Evolutionary conservation across 2,113 vertebrate genomes (phyloP), one percentile per base, ranked within the genome.

Genomic region (Gavialis gangeticus): DNA sequence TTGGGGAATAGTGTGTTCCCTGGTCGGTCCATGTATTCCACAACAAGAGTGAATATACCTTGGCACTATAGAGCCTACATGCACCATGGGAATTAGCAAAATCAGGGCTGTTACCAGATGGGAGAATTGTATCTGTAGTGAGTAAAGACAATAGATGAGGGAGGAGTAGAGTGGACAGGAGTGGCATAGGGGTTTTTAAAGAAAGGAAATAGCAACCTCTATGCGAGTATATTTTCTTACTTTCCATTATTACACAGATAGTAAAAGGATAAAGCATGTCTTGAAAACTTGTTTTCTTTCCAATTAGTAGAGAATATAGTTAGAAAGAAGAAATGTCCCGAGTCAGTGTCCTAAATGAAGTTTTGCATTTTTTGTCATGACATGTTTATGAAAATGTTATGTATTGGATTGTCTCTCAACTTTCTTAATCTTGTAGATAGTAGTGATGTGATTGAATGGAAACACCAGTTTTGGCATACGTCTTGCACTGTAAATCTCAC

Each of bases 361-460:
- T 25, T 84, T 30, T 1, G 27, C 13, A 7, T 90, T 89, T 87
- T 96, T 93, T 93, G 97, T 93, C 91, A 93, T 97, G 96, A 95
- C 89, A 60, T 97, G 88, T 94, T 97, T 97, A 94, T 94, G 92
- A 88, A 92, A 98, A 97, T 96, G 92, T 97, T 98, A 91, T 95
- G 89, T 97, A 88, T 75, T 94, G 97, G 97, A 97, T 87, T 96
- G 87, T 94, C 95, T 92, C 82, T 1, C 18, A 75, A 86, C 59
- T 94, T 57, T 97, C 94, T 94, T 97, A 94, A 96, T 97, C 93
- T 97, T 96, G 82, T 94, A 92, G 92, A 92, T 94, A 95, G 96
- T 95, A 87, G 94, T 96, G 97, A 94, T 97, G 97, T 96, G 96
- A 97, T 94, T 97, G 84, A 96, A 95, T 98, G 97, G 97, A 97